Evolutionary conservation across 2,888 invertebrate species (phyloP).

Genomic region (Clepsis dumicolana): DNA sequence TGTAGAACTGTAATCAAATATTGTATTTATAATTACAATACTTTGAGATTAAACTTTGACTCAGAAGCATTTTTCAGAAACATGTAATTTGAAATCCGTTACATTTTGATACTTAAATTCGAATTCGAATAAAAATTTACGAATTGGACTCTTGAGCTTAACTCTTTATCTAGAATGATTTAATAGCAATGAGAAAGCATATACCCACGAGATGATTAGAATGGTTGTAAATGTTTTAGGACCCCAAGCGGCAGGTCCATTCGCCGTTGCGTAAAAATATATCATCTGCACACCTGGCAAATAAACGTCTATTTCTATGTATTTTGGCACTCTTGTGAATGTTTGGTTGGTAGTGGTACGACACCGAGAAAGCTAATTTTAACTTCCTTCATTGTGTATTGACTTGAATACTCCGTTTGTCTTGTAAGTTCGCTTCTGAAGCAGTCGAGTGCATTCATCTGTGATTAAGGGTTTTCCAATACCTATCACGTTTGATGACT

Average conservation of each 20-base stretch:
- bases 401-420: conserved; percentile 34
- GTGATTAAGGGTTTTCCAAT: conserved; percentile 52
- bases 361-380: conserved; percentile 22
- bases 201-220: neutral
- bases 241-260: neutral
- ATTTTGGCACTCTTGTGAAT: conserved; percentile 13
- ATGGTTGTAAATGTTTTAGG: neutral
- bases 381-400: conserved; percentile 26
- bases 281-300: conserved; percentile 18
- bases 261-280: neutral
- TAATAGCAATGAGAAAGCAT: neutral
- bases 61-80: neutral
- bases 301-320: conserved; percentile 20
- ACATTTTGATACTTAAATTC: neutral
- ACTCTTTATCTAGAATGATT: neutral
- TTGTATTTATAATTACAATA: neutral
- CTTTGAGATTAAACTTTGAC: neutral
- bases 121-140: neutral
- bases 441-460: conserved; percentile 47
- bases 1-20: neutral
- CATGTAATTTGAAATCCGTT: neutral
- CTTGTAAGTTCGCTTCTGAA: conserved; percentile 32
- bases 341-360: conserved; percentile 17
- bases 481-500: conserved; percentile 46
- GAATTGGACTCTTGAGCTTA: neutral